Conservation (phyloP, 2,888 invertebrate species). For the Pandemis corylana region DNA sequence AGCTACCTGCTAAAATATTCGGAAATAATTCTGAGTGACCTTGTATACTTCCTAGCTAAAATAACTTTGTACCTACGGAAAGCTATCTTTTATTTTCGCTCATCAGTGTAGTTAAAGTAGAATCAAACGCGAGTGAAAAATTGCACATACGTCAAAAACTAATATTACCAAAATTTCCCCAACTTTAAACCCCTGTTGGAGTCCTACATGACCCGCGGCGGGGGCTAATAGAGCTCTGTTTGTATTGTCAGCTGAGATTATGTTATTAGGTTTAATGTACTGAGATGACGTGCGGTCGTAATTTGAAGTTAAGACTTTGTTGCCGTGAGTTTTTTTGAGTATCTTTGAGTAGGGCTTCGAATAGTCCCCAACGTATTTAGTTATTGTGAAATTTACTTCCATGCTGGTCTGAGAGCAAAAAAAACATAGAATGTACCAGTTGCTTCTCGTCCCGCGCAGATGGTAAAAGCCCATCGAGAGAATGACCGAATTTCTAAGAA, state of each 20-base stretch:
- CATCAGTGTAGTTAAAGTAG: too few species aligned
- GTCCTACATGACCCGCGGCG: conserved; percentile 57
- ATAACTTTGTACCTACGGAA: too few species aligned
- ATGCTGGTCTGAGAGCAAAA: too few species aligned
- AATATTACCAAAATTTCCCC: conserved; percentile 20
- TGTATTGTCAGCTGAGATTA: conserved; percentile 46
- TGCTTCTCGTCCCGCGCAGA: too few species aligned
- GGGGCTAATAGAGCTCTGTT: conserved; percentile 55
- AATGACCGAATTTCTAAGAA: too few species aligned
- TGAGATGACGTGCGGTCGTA: conserved; percentile 23
- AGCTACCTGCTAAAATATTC: too few species aligned
- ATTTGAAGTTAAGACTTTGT: conserved; percentile 31
- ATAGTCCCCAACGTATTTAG: background rate
- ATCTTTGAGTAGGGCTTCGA: background rate
- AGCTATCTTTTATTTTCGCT: too few species aligned
- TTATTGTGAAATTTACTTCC: too few species aligned
- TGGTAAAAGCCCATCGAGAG: too few species aligned
- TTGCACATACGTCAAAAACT: background rate
- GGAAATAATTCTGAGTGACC: too few species aligned
- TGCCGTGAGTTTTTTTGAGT: conserved; percentile 13
- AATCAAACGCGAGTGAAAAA: background rate
- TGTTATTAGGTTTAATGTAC: conserved; percentile 35
- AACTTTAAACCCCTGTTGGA: conserved; percentile 53
- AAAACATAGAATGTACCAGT: too few species aligned
- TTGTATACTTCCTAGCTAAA: too few species aligned